Evolutionary conservation across 2,113 vertebrate species (phyloP), one percentile per base, ranked within the genome.

Genomic region (Dermatemys mawii): DNA sequence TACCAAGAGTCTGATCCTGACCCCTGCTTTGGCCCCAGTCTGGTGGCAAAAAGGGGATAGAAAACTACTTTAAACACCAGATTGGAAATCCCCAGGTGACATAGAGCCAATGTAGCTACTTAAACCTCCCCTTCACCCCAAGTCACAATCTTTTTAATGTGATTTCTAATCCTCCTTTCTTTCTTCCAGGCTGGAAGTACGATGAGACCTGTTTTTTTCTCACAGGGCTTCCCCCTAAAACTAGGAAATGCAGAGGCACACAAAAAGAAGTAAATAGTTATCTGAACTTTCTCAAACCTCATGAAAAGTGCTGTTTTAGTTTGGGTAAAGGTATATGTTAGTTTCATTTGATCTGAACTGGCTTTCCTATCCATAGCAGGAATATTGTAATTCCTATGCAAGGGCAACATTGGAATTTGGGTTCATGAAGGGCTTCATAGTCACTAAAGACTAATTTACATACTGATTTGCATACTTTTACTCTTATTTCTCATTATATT

Each of bases 401-500:
- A 96, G 95, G 90, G 54, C 95, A 95, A 67, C 32, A 49, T 51
- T 81, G 26, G 19, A 94, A 93, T 95, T 89, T 81, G 48, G 53
- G 90, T 85, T 87, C 85, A 95, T 73, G 63, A 81, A 91, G 92
- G 76, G 35, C 73, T 94, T 94, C 67, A 54, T 2, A 83, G 29
- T 90, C 93, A 95, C 82, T 88, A 93, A 97, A 96, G 91, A 93
- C 84, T 96, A 38, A 95, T 97, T 97, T 96, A 93, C 75, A 85
- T 93, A 24, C 32, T 83, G 46, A 97, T 96, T 97, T 97, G 86
- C 91, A 96, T 92, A 84, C 38, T 63, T 53, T 91, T 89, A 75
- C 55, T 97, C 81, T 84, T 57, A 46, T 12, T 29, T 48, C 55
- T 81, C 50, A 76, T 91, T 88, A 81, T 14, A 90, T 29, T 84